These are phyloP conservation scores for Papilio dardanus DNA, from an alignment of 1,140 invertebrate species.

Conservation along the genomic window DNA sequence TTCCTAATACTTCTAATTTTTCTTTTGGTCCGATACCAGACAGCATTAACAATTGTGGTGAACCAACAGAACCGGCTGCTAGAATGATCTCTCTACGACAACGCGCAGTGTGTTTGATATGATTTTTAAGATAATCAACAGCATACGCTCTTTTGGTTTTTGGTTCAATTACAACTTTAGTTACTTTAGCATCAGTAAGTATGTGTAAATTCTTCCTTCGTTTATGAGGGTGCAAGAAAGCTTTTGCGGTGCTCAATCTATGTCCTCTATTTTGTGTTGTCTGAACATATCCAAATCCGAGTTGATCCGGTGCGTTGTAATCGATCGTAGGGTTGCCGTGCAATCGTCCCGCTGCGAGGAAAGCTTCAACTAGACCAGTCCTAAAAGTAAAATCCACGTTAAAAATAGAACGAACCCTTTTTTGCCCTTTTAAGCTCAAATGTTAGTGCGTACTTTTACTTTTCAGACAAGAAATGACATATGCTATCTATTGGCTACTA, in stretches of 20 bases:
- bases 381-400: slow-evolving; percentile 54
- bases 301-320: slow-evolving; percentile 85
- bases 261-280: slow-evolving; percentile 84
- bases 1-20: slow-evolving; percentile 86
- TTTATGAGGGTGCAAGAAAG: slow-evolving; percentile 83
- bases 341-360: slow-evolving; percentile 84
- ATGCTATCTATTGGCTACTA: neutral
- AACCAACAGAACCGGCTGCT: slow-evolving; percentile 89
- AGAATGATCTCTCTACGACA: slow-evolving; percentile 87
- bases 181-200: slow-evolving; percentile 83
- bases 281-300: slow-evolving; percentile 87
- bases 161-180: slow-evolving; percentile 85
- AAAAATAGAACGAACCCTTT: neutral
- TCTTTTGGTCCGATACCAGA: slow-evolving; percentile 90
- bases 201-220: slow-evolving; percentile 87
- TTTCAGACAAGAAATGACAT: neutral
- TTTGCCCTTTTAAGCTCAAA: neutral
- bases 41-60: slow-evolving; percentile 91
- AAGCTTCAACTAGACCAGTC: slow-evolving; percentile 83
- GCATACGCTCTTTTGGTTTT: slow-evolving; percentile 85
- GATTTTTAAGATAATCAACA: slow-evolving; percentile 84
- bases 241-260: slow-evolving; percentile 83
- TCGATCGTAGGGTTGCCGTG: slow-evolving; percentile 84
- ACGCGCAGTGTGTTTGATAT: slow-evolving; percentile 74
- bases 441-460: neutral